phyloP scores from a whole-genome alignment of 2,113 vertebrate genomes.

The Irena cyanogastra region DNA sequence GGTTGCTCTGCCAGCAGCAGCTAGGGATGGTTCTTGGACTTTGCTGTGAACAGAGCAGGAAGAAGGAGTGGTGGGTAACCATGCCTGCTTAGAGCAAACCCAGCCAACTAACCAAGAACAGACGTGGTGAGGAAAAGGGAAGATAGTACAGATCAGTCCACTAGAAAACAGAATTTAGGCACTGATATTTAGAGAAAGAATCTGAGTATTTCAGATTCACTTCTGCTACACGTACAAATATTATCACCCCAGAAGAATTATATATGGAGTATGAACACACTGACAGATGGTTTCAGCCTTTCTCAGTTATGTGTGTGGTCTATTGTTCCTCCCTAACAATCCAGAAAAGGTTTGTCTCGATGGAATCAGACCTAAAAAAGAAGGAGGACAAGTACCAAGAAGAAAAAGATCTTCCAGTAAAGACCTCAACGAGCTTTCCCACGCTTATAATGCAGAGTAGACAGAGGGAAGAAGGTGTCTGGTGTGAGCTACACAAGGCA shows the following conservation, averaged over 20 bases:
- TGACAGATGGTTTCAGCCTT: neutral
- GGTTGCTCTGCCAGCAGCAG: neutral
- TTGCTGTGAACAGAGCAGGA: neutral
- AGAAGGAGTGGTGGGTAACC: neutral
- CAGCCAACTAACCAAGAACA: neutral
- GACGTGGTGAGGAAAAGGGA: rapidly evolving
- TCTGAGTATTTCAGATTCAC: neutral
- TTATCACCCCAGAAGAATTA: neutral
- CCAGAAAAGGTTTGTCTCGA: neutral
- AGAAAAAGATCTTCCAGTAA: neutral
- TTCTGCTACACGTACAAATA: neutral
- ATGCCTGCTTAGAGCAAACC: neutral
- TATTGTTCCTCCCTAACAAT: neutral
- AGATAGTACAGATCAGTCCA: neutral
- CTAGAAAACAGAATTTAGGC: neutral
- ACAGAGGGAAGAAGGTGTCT: neutral
- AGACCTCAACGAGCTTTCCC: neutral
- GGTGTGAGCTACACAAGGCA: neutral
- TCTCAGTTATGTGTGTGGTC: neutral
- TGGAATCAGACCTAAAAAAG: neutral
- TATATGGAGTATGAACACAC: neutral
- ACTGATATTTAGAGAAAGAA: neutral
- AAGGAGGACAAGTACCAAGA: neutral
- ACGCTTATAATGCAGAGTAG: neutral
- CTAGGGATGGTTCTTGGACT: neutral